These are phyloP conservation scores for Phthorimaea operculella DNA, from an alignment of 1,140 invertebrate genomes.

Conservation along the genomic window DNA sequence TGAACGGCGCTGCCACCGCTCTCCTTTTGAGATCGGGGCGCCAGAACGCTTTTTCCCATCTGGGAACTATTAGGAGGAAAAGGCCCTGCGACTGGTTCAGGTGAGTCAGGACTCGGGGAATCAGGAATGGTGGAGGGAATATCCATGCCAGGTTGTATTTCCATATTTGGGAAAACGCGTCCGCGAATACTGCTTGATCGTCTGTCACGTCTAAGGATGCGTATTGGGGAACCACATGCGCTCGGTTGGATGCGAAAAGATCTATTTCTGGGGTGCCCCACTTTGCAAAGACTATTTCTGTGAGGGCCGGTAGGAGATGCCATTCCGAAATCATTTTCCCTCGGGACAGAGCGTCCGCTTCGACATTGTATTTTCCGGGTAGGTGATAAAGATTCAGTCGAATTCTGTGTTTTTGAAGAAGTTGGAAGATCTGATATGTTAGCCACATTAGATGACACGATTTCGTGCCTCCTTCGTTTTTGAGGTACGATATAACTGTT, in stretches of 20 bases:
- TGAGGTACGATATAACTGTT: background rate
- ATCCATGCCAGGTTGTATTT: slow-evolving; percentile 30
- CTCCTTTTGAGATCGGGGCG: slow-evolving; percentile 16
- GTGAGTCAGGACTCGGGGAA: slow-evolving; percentile 9
- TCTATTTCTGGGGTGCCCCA: slow-evolving; percentile 34
- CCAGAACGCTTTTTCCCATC: slow-evolving; percentile 25
- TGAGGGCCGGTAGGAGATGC: slow-evolving; percentile 29
- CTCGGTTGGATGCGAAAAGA: slow-evolving; percentile 26
- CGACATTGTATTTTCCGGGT: slow-evolving; percentile 33
- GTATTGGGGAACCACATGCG: slow-evolving; percentile 26
- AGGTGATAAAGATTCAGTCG: slow-evolving; percentile 26
- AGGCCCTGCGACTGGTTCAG: background rate
- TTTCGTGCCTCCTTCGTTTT: background rate
- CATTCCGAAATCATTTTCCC: slow-evolving; percentile 30
- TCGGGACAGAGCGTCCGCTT: slow-evolving; percentile 34
- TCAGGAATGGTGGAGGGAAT: slow-evolving; percentile 33
- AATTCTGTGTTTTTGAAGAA: slow-evolving; percentile 11
- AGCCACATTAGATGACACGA: background rate
- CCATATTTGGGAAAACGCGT: slow-evolving; percentile 36
- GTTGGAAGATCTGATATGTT: background rate
- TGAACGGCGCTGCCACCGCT: slow-evolving; percentile 13
- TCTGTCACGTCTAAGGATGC: slow-evolving; percentile 27
- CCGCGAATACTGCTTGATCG: slow-evolving; percentile 20
- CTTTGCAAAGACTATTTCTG: slow-evolving; percentile 22
- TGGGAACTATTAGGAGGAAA: slow-evolving; percentile 14